Base-by-base conservation (phyloP, 53 echinoderm and acorn worm species). In the Echinarachnius parma region DNA sequence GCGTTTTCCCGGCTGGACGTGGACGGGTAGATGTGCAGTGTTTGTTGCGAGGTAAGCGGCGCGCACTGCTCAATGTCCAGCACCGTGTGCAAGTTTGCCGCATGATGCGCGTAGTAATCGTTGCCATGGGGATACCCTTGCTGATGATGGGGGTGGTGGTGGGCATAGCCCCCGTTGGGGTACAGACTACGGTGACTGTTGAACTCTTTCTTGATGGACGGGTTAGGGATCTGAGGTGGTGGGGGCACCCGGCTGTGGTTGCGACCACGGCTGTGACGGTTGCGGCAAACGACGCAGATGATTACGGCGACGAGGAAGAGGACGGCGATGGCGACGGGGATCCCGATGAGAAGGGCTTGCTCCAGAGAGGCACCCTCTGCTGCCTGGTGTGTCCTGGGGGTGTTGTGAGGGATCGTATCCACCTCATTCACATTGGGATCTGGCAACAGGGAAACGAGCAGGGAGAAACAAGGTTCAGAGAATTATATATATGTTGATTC, bases 291-390 rank as follows among this genome's bases (percentile, higher is more conserved):
- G 18, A 85, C 85, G 61, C 81, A 92, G 75, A 72, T 76, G 31
- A 85, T 61, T 2, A 86, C 80, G 18, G 77, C 62, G 9, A 85
- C 48, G 18, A 86, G 68, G 63, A 92, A 92, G 14, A 92, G 39
- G 23, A 92, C 48, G 0, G 84, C 92, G 14, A 61, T 31, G 4
- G 81, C 75, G 26, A 92, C 74, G 2, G 92, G 92, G 39, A 92
- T 50, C 15, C 84, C 76, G 33, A 92, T 87, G 13, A 92, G 84
- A 0, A 92, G 82, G 13, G 77, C 88, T 18, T 84, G 80, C 29
- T 82, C 56, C 4, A 13, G 18, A 50, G 11, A 44, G 5, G 19
- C 28, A 4, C 48, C 27, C 8, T 34, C 31, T 29, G 9, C 2
- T n/a, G 55, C 46, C 4, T 15, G 64, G 18, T 44, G 23, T 23